These are phyloP conservation scores for Periplaneta americana DNA, from an alignment of 1,140 invertebrate species.

Conservation along the genomic window DNA sequence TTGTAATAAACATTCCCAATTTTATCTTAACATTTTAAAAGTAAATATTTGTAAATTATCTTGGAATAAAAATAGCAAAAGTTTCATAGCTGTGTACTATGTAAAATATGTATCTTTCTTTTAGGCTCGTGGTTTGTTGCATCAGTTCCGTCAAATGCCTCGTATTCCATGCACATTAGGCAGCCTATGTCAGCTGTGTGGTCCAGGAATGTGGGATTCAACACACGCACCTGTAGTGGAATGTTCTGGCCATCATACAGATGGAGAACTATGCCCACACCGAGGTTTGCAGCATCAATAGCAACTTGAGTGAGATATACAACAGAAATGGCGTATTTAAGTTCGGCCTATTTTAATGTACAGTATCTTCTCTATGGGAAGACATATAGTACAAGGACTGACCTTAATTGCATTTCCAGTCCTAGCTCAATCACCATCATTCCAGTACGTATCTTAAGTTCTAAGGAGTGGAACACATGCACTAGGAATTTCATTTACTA, in stretches of 20 bases:
- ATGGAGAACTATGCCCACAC: slow-evolving; percentile 7
- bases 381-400: background rate
- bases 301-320: background rate
- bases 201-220: slow-evolving; percentile 90
- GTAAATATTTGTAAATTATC: too few species aligned
- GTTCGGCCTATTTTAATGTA: background rate
- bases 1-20: too few species aligned
- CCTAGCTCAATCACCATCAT: background rate
- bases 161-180: slow-evolving; percentile 84
- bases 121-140: slow-evolving; percentile 77
- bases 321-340: background rate
- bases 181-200: slow-evolving; percentile 79
- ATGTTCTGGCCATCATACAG: slow-evolving; percentile 37
- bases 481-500: too few species aligned
- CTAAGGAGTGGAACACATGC: too few species aligned
- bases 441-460: too few species aligned
- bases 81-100: too few species aligned
- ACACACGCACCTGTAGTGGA: slow-evolving; percentile 73
- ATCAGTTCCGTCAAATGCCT: slow-evolving; percentile 80
- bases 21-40: too few species aligned
- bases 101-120: background rate
- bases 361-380: background rate
- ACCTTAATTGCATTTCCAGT: background rate
- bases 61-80: too few species aligned
- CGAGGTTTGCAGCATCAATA: background rate